Evolutionary conservation across 2,113 vertebrate species (phyloP).

Genomic region (Strigops habroptila): DNA sequence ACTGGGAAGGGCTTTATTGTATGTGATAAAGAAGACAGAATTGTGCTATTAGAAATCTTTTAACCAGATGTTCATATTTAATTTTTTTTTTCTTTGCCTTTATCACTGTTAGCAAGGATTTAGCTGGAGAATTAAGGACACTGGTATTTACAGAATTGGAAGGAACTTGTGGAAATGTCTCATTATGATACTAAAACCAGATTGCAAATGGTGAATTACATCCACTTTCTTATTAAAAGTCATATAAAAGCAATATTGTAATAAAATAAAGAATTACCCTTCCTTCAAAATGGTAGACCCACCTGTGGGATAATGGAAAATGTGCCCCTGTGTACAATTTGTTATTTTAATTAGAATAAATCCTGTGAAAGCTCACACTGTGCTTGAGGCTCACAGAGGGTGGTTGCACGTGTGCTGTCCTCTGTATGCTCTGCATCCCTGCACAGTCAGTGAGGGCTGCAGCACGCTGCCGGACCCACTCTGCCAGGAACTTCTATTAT

Average conservation of each 20-base stretch:
- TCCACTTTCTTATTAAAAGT: not conserved
- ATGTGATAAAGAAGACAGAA: accelerated
- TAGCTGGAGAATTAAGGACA: not conserved
- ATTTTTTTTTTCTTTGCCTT: not conserved
- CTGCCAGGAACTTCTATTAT: not conserved
- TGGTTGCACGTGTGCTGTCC: not conserved
- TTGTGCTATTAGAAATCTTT: not conserved
- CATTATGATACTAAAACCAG: not conserved
- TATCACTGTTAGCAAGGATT: not conserved
- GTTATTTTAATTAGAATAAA: too few relatives aligned
- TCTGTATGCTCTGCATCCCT: accelerated
- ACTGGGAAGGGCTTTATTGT: not conserved
- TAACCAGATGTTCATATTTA: not conserved
- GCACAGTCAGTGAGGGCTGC: not conserved
- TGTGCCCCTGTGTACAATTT: accelerated
- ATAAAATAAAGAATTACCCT: not conserved
- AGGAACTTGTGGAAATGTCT: not conserved
- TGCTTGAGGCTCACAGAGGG: not conserved
- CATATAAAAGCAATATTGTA: not conserved
- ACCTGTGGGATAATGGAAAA: not conserved
- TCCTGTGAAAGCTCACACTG: too few relatives aligned
- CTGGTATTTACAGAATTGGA: not conserved
- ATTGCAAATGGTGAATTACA: not conserved
- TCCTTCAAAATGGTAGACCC: not conserved
- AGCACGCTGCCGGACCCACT: not conserved